Conservation (phyloP, 30 jellyfish, hydroid and myxozoan genomes). For the Catostylus mosaicus region DNA sequence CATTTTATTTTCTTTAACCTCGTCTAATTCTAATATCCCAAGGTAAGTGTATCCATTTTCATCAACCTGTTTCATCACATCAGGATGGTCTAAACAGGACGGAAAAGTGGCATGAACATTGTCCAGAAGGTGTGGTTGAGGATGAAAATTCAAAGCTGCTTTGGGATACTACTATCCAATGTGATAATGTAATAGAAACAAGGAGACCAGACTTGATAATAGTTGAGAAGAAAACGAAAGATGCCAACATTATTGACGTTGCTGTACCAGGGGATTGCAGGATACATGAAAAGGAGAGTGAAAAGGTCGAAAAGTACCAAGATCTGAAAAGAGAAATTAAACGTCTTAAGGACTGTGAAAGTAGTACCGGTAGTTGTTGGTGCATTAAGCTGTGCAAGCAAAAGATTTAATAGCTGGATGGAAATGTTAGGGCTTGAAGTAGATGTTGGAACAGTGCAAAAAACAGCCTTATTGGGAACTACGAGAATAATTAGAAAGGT, state of each 20-base stretch:
- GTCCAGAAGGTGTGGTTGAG: too few relatives aligned
- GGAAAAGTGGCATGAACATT: too few relatives aligned
- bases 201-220: conserved; percentile 7
- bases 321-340: not conserved
- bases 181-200: conserved; percentile 17
- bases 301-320: conserved; percentile 12
- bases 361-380: too few relatives aligned
- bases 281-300: not conserved
- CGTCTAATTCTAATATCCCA: conserved; percentile 22
- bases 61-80: conserved; percentile 27
- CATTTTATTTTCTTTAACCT: conserved; percentile 25
- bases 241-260: not conserved
- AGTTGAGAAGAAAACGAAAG: not conserved
- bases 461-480: too few relatives aligned
- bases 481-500: not conserved
- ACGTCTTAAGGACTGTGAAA: too few relatives aligned
- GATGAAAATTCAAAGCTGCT: too few relatives aligned
- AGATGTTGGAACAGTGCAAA: too few relatives aligned
- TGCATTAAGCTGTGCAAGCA: too few relatives aligned
- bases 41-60: conserved; percentile 39
- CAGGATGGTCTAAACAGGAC: too few relatives aligned
- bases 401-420: too few relatives aligned
- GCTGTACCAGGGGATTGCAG: conserved; percentile 14
- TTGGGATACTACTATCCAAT: too few relatives aligned
- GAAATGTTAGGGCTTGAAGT: too few relatives aligned